Percentiles rank a stretch among this genome's conserved stretches.
Evolutionary conservation across 2,797 vertebrate genomes (phyloP).

Genomic region (Sardinella longiceps): DNA sequence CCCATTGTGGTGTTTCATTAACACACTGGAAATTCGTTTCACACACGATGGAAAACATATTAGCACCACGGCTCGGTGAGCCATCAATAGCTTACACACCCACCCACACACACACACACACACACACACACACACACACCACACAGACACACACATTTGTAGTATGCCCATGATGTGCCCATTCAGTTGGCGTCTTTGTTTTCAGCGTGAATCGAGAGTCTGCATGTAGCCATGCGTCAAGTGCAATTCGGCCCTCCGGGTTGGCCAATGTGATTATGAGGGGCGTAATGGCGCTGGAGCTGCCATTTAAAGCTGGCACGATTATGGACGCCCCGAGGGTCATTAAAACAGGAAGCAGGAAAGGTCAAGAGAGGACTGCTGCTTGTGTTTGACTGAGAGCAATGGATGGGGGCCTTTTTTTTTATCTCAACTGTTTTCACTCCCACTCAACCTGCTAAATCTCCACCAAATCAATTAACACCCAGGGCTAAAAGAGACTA

Average conservation of each 20-base stretch:
- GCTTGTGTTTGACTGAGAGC: neutral
- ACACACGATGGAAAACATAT: neutral
- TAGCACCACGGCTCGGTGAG: neutral
- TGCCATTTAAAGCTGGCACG: slow-evolving; percentile 6
- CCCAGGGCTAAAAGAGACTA: slow-evolving; percentile 6
- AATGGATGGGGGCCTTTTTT: neutral
- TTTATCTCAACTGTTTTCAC: neutral
- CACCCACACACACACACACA: neutral
- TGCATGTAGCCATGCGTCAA: neutral
- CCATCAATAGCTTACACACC: neutral
- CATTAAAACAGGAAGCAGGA: slow-evolving; percentile 21
- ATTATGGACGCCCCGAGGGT: slow-evolving; percentile 12
- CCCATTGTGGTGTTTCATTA: neutral
- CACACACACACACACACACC: neutral
- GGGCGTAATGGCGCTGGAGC: neutral
- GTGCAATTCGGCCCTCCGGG: neutral
- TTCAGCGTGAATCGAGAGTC: neutral
- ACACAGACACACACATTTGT: neutral
- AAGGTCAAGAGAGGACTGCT: slow-evolving; percentile 19
- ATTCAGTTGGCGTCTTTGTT: too few relatives aligned
- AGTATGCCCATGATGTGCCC: neutral
- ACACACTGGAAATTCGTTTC: neutral
- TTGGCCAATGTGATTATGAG: neutral
- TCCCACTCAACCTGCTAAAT: slow-evolving; percentile 9
- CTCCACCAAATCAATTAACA: slow-evolving; percentile 19